phyloP scores from a whole-genome alignment of 2,888 invertebrate species.

The Mechanitis mazaeus region DNA sequence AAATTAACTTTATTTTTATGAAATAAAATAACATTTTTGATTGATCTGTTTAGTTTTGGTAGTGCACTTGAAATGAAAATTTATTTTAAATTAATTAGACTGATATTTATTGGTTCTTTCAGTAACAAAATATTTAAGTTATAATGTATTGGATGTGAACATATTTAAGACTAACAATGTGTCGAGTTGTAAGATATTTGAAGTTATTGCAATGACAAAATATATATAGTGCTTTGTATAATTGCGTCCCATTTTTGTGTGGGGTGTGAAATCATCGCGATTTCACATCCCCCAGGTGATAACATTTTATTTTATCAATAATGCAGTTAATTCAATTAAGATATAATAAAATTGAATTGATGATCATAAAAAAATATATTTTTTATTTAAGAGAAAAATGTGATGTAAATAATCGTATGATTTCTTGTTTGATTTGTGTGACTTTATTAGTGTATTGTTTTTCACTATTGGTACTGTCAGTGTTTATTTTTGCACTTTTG shows the following conservation, averaged over 20 bases:
- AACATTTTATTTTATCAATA: conserved; percentile 12
- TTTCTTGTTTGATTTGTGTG: conserved; percentile 24
- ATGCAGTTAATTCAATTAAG: conserved; percentile 1
- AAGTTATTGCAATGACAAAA: conserved; percentile 20
- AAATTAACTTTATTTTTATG: too few species aligned
- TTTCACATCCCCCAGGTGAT: background rate
- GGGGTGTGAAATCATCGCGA: background rate
- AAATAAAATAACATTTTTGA: too few species aligned
- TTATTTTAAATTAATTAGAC: background rate
- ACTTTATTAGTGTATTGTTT: conserved; percentile 1
- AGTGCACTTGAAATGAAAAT: too few species aligned
- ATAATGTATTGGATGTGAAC: conserved; percentile 13
- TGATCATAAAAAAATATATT: conserved; percentile 16
- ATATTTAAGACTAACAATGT: conserved; percentile 16
- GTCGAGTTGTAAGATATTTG: conserved; percentile 11
- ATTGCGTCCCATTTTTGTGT: conserved; percentile 21
- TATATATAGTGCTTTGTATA: conserved; percentile 43
- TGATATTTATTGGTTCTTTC: background rate
- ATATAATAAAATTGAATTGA: conserved; percentile 28
- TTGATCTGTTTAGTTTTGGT: too few species aligned
- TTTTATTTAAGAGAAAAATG: conserved; percentile 15
- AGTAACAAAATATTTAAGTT: background rate
- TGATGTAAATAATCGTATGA: conserved; percentile 61
- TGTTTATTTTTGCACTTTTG: background rate
- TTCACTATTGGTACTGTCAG: background rate